Evolutionary conservation across 2,113 vertebrate species (phyloP).

Genomic region (Arizona elegans): DNA sequence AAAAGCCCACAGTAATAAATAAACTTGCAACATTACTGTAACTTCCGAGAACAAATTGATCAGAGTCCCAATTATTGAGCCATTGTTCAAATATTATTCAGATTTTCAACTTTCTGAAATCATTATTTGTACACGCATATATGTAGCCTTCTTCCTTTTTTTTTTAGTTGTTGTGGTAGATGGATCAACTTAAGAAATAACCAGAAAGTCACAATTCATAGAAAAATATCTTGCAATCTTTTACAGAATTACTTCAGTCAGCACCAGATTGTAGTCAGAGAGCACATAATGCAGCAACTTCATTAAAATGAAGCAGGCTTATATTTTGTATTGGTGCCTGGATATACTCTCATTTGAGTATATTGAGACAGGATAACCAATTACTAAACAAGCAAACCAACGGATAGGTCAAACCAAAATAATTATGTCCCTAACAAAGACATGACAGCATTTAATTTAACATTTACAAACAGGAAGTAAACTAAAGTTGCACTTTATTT

Average conservation of each 20-base stretch:
- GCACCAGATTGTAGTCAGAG: not conserved
- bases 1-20: not conserved
- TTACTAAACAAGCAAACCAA: not conserved
- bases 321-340: not conserved
- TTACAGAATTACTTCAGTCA: not conserved
- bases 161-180: not conserved
- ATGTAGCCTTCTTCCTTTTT: not conserved
- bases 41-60: not conserved
- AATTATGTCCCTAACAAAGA: not conserved
- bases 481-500: not conserved
- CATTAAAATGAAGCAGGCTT: not conserved
- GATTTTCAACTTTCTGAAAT: not conserved
- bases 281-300: not conserved
- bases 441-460: not conserved
- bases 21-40: not conserved
- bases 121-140: not conserved
- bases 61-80: not conserved
- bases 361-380: not conserved
- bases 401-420: not conserved
- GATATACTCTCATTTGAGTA: not conserved
- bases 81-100: not conserved
- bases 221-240: not conserved
- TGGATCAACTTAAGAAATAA: not conserved
- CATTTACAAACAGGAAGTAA: not conserved
- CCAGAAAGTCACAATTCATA: not conserved